Conservation (phyloP, 2,113 vertebrate genomes). For the Passerina amoena region DNA sequence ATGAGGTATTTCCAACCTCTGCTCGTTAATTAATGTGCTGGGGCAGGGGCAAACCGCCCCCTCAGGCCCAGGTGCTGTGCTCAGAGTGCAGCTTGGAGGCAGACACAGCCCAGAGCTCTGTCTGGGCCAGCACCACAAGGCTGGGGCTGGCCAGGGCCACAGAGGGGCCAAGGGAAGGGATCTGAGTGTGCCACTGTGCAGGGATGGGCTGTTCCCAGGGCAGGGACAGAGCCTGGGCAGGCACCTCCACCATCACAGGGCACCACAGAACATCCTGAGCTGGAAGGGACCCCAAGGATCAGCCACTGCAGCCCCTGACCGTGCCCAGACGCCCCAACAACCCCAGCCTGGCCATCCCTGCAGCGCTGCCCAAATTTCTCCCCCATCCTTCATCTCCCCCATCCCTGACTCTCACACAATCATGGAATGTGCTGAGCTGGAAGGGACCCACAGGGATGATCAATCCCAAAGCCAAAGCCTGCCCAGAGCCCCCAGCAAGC, state of each 20-base stretch:
- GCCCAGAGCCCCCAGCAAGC: not conserved
- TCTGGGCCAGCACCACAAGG: not conserved
- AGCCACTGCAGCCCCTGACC: no score
- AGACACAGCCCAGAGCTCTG: not conserved
- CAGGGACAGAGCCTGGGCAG: not conserved
- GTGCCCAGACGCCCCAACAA: no score
- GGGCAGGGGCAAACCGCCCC: not conserved
- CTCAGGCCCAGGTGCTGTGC: not conserved
- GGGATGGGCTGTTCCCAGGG: not conserved
- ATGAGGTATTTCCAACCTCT: not conserved
- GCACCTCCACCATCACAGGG: not conserved
- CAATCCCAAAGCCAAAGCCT: no score
- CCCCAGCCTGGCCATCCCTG: no score
- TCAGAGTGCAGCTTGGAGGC: not conserved
- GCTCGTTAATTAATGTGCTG: not conserved
- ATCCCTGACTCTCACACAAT: no score
- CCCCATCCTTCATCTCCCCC: no score
- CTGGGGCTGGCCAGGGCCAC: no score
- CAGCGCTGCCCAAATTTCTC: no score
- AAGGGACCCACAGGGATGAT: no score
- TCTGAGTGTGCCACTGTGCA: not conserved
- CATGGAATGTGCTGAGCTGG: no score
- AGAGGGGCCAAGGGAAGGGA: not conserved
- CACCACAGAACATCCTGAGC: fast-evolving
- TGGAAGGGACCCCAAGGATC: no score